Base-by-base conservation (phyloP, 2,888 invertebrate species). In the Agrilus biguttatus region DNA sequence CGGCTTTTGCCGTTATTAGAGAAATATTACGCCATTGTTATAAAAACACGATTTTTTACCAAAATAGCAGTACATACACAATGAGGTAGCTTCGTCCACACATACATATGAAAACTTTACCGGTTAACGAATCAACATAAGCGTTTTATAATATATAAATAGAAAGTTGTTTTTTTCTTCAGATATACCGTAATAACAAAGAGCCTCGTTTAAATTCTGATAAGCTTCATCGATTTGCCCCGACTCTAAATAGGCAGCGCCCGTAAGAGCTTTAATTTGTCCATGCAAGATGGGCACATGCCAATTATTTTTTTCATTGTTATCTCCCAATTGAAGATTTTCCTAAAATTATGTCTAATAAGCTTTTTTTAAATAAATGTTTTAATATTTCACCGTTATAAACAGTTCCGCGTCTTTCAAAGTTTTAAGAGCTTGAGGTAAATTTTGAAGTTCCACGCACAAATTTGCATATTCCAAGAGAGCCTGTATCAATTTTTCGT, bases 401-500 rank as follows among this genome's bases (percentile, higher is more conserved):
- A 28, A 28, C 10, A 10, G 8, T 28, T 28, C 65, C 12, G 71
- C 73, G 52, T 75, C 71, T 37, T 61, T 57, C 14, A 79, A 55
- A 6, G 76, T 64, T 42, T 69, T 68, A 41, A 73, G 62, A 2
- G 76, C 75, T 60, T 73, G 71, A 1, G 77, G 73, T 44, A 74
- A 63, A 50, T 79, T 79, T 33, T 58, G 60, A 10, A 62, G 63
- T 17, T 69, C 61, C n/a, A 78, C 64, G 51, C 74, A 74, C 8
- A 78, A 57, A 44, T 73, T 69, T 0, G 72, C 69, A 43, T 74
- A 78, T 53, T 77, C 77, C 44, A 78, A 51, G 51, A 75, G 72
- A 0, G 73, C 71, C 40, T 71, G 69, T 45, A 75, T 66, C 36
- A 73, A 61, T 56, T 72, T 69, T 13, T 68, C 63, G n/a, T 59